Evolutionary conservation across 2,113 vertebrate genomes (phyloP).

Genomic region (Ptyas mucosa): DNA sequence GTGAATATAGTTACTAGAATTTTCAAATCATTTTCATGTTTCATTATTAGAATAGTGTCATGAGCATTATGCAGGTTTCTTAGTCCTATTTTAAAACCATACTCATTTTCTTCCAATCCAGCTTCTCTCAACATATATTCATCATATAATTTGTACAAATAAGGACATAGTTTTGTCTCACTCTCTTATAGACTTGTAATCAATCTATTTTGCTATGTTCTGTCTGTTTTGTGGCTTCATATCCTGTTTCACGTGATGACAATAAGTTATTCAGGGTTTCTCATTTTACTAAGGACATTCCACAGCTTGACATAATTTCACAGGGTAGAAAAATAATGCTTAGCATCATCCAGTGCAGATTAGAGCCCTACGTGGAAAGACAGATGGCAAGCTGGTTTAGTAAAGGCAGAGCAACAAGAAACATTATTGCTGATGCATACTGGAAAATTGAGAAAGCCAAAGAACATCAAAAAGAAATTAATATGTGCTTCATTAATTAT

Average conservation of each 20-base stretch:
- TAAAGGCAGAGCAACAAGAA: neutral
- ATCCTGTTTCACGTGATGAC: neutral
- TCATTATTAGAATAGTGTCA: neutral
- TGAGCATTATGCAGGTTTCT: neutral
- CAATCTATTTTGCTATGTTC: neutral
- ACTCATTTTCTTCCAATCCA: neutral
- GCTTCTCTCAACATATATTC: neutral
- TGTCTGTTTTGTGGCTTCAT: neutral
- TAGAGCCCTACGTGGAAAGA: neutral
- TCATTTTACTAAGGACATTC: neutral
- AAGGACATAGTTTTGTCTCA: neutral
- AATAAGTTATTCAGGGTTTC: neutral
- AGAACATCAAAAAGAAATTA: neutral
- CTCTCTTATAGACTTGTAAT: neutral
- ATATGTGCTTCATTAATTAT: neutral
- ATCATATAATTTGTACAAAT: neutral
- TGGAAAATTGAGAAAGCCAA: neutral
- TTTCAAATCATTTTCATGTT: neutral
- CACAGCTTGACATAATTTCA: neutral
- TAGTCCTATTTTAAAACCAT: neutral
- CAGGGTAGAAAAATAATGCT: neutral
- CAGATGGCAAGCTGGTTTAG: neutral
- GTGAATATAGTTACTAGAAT: neutral
- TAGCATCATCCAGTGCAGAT: neutral
- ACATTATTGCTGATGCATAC: neutral